Evolutionary conservation across 2,113 vertebrate species (phyloP).

Genomic region (Spermophilus dauricus): DNA sequence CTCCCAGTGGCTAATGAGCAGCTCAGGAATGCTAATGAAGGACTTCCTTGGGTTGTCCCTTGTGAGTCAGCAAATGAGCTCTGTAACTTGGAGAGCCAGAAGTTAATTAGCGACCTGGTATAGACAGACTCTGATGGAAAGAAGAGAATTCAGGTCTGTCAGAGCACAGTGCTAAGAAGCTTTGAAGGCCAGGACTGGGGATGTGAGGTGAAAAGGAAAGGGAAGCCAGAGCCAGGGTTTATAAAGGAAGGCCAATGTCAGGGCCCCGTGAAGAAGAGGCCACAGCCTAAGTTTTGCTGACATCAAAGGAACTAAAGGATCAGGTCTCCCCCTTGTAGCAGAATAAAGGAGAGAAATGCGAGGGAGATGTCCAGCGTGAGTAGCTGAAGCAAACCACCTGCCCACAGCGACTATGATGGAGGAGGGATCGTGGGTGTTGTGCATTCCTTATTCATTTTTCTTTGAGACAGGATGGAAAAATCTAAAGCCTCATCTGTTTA

Average conservation of each 20-base stretch:
- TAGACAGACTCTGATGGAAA: slow-evolving; percentile 72
- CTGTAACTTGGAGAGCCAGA: slow-evolving; percentile 70
- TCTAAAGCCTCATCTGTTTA: slow-evolving; percentile 74
- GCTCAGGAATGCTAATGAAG: slow-evolving; percentile 76
- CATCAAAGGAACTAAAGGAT: background rate
- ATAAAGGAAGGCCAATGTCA: background rate
- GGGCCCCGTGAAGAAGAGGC: background rate
- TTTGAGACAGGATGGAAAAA: slow-evolving; percentile 72
- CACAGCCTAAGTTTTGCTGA: background rate
- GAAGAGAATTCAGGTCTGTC: slow-evolving; percentile 52
- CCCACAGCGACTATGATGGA: background rate
- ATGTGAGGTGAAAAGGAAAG: background rate
- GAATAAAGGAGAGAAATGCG: background rate
- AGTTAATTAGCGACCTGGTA: slow-evolving; percentile 71
- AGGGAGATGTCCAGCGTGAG: background rate
- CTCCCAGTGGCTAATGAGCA: slow-evolving; percentile 65
- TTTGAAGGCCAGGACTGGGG: slow-evolving; percentile 21
- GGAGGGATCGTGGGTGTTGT: slow-evolving; percentile 24
- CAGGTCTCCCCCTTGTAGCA: background rate
- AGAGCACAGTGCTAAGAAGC: slow-evolving; percentile 26
- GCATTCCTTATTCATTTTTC: slow-evolving; percentile 70
- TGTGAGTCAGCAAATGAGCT: slow-evolving; percentile 76
- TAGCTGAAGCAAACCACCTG: slow-evolving; percentile 7
- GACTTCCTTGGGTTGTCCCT: slow-evolving; percentile 77
- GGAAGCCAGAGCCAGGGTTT: background rate